These are phyloP conservation scores for Hesperia comma DNA, from an alignment of 2,888 invertebrate species.

Conservation along the genomic window DNA sequence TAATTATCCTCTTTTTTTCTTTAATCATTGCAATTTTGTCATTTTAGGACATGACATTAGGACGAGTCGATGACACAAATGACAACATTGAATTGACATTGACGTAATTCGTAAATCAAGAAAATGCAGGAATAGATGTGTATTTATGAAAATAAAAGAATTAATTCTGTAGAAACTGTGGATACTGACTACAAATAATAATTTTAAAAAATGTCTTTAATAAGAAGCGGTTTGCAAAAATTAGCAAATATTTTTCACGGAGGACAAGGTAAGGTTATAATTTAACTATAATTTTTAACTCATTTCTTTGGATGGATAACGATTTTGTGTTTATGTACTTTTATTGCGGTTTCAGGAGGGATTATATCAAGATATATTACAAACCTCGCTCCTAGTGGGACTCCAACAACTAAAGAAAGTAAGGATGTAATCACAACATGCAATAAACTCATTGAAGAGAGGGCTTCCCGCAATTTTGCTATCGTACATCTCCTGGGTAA, in stretches of 20 bases:
- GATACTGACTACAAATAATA: background rate
- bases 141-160: too few species aligned
- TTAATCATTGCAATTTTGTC: too few species aligned
- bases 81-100: too few species aligned
- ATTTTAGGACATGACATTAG: too few species aligned
- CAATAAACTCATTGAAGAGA: conserved; percentile 84
- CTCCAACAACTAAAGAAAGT: conserved; percentile 53
- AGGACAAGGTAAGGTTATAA: conserved; percentile 56
- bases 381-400: conserved; percentile 56
- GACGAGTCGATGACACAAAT: too few species aligned
- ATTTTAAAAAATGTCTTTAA: conserved; percentile 58
- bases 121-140: too few species aligned
- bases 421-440: conserved; percentile 85
- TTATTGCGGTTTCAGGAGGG: conserved; percentile 58
- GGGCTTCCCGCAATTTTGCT: conserved; percentile 89
- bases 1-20: too few species aligned
- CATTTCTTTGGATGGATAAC: background rate
- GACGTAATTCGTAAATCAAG: too few species aligned
- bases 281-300: background rate
- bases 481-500: conserved; percentile 91
- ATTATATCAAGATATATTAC: conserved; percentile 68
- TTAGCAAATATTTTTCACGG: conserved; percentile 58
- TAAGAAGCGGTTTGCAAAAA: conserved; percentile 67
- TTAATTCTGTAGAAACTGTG: too few species aligned
- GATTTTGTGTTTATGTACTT: background rate